A percentile compares a stretch with the other conserved stretches of the same genome.
These are phyloP conservation scores for Dynastes grantii DNA, from an alignment of 2,888 invertebrate genomes.

Conservation along the genomic window DNA sequence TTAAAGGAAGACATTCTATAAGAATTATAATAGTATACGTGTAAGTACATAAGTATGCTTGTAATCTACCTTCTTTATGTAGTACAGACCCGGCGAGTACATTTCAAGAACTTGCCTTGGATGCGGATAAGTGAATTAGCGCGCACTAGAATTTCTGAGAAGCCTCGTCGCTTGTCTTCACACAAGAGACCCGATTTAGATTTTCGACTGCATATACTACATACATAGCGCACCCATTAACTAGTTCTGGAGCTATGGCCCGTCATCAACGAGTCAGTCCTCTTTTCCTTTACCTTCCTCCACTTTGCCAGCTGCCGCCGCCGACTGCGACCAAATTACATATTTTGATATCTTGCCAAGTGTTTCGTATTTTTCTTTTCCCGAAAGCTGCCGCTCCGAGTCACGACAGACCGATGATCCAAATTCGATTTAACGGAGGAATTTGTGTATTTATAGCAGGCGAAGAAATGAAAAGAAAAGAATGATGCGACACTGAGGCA, in stretches of 20 bases:
- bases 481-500: not conserved
- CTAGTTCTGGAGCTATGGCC: slow-evolving; percentile 27
- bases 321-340: slow-evolving; percentile 29
- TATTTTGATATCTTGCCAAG: slow-evolving; percentile 45
- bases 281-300: slow-evolving; percentile 39
- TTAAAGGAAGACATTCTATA: slow-evolving; percentile 1
- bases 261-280: slow-evolving; percentile 29
- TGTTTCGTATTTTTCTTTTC: slow-evolving; percentile 38
- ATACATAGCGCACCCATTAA: slow-evolving; percentile 26
- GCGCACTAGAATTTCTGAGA: slow-evolving; percentile 17
- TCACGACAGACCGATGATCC: slow-evolving; percentile 25
- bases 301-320: slow-evolving; percentile 19
- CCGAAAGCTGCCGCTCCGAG: slow-evolving; percentile 26
- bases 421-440: slow-evolving; percentile 39
- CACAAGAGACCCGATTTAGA: slow-evolving; percentile 28
- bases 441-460: slow-evolving; percentile 38
- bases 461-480: slow-evolving; percentile 19
- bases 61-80: slow-evolving; percentile 36
- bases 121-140: slow-evolving; percentile 25
- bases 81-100: slow-evolving; percentile 26
- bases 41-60: no score
- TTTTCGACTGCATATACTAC: slow-evolving; percentile 29
- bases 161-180: slow-evolving; percentile 1
- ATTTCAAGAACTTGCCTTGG: slow-evolving; percentile 28
- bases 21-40: no score